Evolutionary conservation across 2,888 invertebrate genomes (phyloP).

Genomic region (Myopa tessellatipennis): DNA sequence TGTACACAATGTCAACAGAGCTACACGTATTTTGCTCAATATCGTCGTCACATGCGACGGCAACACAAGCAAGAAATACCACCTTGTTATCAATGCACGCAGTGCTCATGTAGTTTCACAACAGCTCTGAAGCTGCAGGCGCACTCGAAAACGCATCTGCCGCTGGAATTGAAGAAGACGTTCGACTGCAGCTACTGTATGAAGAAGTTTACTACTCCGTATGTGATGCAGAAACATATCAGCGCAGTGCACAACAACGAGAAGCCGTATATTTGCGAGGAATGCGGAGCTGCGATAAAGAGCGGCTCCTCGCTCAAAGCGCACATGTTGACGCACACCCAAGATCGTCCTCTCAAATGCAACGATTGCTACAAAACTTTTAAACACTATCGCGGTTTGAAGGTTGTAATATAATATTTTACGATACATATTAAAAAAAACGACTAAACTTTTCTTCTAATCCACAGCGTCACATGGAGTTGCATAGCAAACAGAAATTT

Average conservation of each 20-base stretch:
- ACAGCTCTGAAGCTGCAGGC: slow-evolving; percentile 31
- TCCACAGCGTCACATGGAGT: slow-evolving; percentile 56
- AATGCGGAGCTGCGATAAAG: slow-evolving; percentile 68
- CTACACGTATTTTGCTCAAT: not conserved
- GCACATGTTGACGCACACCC: slow-evolving; percentile 69
- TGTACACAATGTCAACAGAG: not conserved
- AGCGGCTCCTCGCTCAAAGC: slow-evolving; percentile 68
- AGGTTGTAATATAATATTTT: slow-evolving; percentile 11
- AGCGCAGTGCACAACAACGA: slow-evolving; percentile 61
- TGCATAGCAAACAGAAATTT: slow-evolving; percentile 58
- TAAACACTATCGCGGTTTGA: slow-evolving; percentile 35
- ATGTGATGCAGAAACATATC: slow-evolving; percentile 53
- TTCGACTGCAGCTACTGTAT: slow-evolving; percentile 57
- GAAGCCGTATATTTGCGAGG: slow-evolving; percentile 68
- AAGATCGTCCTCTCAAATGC: slow-evolving; percentile 69
- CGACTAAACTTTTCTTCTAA: not conserved
- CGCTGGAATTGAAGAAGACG: slow-evolving; percentile 46
- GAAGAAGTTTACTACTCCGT: slow-evolving; percentile 56
- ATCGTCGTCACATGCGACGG: slow-evolving; percentile 22
- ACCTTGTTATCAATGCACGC: slow-evolving; percentile 8
- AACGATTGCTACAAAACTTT: slow-evolving; percentile 48
- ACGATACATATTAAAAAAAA: too few species aligned
- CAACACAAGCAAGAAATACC: slow-evolving; percentile 14
- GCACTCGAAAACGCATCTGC: slow-evolving; percentile 46
- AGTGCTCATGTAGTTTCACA: slow-evolving; percentile 39